These are phyloP conservation scores for Oxycera nigricornis DNA, from an alignment of 2,888 invertebrate genomes.

Conservation along the genomic window DNA sequence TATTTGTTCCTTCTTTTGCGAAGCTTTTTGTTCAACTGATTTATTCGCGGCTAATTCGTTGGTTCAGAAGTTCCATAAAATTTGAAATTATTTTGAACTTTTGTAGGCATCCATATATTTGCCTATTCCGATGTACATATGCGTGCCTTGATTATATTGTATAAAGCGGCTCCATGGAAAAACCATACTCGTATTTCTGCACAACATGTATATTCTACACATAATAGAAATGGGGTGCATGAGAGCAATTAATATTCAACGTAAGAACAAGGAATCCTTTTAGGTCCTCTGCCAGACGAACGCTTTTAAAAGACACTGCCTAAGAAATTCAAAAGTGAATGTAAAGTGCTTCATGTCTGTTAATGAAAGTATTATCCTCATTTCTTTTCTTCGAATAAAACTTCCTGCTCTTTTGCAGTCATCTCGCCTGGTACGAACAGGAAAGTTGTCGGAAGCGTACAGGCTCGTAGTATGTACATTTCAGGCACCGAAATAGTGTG, in stretches of 20 bases:
- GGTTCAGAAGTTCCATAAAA: too few species aligned
- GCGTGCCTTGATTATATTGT: too few species aligned
- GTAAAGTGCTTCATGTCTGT: neutral
- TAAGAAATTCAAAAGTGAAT: neutral
- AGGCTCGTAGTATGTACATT: neutral
- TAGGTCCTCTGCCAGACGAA: neutral
- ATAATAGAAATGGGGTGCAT: neutral
- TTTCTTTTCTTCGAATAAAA: slow-evolving; percentile 1
- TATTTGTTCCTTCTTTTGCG: too few species aligned
- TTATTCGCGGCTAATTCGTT: too few species aligned
- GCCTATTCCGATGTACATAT: too few species aligned
- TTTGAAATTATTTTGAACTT: too few species aligned
- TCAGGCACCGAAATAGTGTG: neutral
- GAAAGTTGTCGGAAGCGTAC: neutral
- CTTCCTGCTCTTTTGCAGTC: neutral
- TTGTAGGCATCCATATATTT: too few species aligned
- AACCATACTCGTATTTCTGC: too few species aligned
- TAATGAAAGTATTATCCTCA: neutral
- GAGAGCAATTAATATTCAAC: neutral
- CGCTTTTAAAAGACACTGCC: neutral
- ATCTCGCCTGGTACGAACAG: neutral
- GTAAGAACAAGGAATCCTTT: neutral
- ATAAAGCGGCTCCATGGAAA: too few species aligned
- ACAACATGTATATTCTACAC: neutral
- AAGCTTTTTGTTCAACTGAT: too few species aligned